Percentiles rank a stretch among this genome's conserved stretches.
These are phyloP conservation scores for Meliscaeva auricollis DNA, from an alignment of 2,888 invertebrate genomes.

Conservation along the genomic window DNA sequence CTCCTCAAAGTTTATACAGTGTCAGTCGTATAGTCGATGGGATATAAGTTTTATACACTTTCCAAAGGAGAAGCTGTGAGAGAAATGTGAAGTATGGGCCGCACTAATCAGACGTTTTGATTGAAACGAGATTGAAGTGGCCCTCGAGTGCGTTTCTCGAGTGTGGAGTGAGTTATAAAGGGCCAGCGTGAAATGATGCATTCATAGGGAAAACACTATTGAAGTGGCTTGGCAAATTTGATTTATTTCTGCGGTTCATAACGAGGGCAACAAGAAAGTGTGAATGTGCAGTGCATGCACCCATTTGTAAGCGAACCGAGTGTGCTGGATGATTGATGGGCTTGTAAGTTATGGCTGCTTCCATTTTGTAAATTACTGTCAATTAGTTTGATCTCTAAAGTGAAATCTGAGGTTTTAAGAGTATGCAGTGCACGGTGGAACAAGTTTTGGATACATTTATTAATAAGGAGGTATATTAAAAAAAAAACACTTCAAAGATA, in stretches of 20 bases:
- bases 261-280: constrained; percentile 11
- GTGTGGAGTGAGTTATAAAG: constrained; percentile 60
- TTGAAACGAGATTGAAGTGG: constrained; percentile 61
- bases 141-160: constrained; percentile 58
- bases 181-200: constrained; percentile 59
- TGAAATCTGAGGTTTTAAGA: not conserved
- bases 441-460: no score
- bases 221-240: constrained; percentile 56
- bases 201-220: constrained; percentile 62
- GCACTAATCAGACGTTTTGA: constrained; percentile 70
- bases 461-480: no score
- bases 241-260: constrained; percentile 56
- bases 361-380: constrained; percentile 41
- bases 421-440: not conserved
- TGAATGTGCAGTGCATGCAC: not conserved
- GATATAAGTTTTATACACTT: constrained; percentile 37
- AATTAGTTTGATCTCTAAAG: constrained; percentile 30
- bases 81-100: constrained; percentile 57
- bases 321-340: constrained; percentile 47
- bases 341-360: constrained; percentile 25
- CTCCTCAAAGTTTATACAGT: constrained; percentile 29
- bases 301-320: not conserved
- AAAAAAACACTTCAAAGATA: not conserved
- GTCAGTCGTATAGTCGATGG: constrained; percentile 5
- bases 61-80: constrained; percentile 12